Evolutionary conservation across 2,113 vertebrate species (phyloP).

Genomic region (Apodemus speciosus): DNA sequence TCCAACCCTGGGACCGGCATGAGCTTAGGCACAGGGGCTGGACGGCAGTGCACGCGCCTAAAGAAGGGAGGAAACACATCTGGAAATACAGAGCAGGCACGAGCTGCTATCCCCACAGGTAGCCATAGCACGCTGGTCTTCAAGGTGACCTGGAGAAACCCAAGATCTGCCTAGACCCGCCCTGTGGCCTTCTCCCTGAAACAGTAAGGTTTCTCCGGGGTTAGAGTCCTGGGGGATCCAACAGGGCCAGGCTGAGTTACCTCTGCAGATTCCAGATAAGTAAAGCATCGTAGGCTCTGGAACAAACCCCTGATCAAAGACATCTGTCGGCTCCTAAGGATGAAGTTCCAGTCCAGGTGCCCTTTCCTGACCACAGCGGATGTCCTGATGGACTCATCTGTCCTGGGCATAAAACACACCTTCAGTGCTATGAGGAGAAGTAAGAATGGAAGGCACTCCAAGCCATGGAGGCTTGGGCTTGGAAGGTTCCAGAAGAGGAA

Average conservation of each 20-base stretch:
- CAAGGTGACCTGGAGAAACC: not conserved
- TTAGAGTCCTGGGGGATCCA: not conserved
- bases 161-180: not conserved
- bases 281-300: not conserved
- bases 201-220: not conserved
- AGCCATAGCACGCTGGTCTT: not conserved
- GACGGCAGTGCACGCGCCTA: not conserved
- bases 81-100: not conserved
- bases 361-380: not conserved
- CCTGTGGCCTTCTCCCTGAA: not conserved
- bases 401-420: not conserved
- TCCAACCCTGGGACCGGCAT: not conserved
- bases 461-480: not conserved
- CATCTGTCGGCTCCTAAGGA: not conserved
- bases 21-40: too few species aligned
- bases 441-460: not conserved
- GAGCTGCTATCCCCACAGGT: not conserved
- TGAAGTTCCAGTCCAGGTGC: not conserved
- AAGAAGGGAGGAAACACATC: not conserved
- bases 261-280: not conserved
- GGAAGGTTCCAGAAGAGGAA: not conserved
- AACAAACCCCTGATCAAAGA: not conserved
- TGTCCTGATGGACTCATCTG: not conserved
- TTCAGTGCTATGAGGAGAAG: not conserved
- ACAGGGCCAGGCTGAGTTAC: not conserved